Percentiles rank a stretch among this genome's conserved stretches.
Evolutionary conservation across 2,797 vertebrate species (phyloP).

Genomic region (Spizella passerina): DNA sequence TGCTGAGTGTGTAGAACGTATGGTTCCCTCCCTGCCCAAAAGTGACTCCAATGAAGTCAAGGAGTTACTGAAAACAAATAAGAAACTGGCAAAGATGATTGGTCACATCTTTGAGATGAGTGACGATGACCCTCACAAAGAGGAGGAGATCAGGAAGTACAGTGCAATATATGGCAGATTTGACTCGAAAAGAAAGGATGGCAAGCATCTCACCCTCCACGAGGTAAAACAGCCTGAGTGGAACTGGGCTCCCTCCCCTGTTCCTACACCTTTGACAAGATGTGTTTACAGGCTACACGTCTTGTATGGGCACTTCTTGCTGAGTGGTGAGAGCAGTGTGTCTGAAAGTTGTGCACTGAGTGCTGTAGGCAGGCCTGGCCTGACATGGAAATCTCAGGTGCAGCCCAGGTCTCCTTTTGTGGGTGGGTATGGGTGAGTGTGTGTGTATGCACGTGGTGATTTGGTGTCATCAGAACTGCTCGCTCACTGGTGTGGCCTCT

Average conservation of each 20-base stretch:
- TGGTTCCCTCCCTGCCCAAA: conserved; percentile 87
- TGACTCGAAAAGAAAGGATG: conserved; percentile 96
- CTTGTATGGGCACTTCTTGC: accelerated
- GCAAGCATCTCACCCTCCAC: conserved; percentile 95
- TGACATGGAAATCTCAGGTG: background rate
- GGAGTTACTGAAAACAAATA: conserved; percentile 93
- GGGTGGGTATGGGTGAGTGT: background rate
- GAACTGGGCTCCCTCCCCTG: background rate
- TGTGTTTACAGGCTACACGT: background rate
- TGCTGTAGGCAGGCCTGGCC: background rate
- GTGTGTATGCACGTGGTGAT: background rate
- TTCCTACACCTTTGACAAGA: background rate
- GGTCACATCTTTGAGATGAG: conserved; percentile 96
- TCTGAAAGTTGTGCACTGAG: background rate
- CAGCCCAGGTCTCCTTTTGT: background rate
- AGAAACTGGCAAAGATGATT: conserved; percentile 97
- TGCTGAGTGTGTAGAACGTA: conserved; percentile 92
- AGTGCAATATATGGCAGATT: conserved; percentile 98
- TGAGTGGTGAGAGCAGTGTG: background rate
- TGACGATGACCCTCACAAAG: conserved; percentile 89
- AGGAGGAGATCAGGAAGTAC: conserved; percentile 97
- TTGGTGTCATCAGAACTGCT: background rate
- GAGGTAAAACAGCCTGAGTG: conserved; percentile 80
- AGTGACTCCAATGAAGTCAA: conserved; percentile 87
- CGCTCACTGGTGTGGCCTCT: accelerated